Percentiles rank a stretch among this genome's conserved stretches.
Conservation (phyloP, 2,888 invertebrate species). For the Chelonus formosanus region DNA sequence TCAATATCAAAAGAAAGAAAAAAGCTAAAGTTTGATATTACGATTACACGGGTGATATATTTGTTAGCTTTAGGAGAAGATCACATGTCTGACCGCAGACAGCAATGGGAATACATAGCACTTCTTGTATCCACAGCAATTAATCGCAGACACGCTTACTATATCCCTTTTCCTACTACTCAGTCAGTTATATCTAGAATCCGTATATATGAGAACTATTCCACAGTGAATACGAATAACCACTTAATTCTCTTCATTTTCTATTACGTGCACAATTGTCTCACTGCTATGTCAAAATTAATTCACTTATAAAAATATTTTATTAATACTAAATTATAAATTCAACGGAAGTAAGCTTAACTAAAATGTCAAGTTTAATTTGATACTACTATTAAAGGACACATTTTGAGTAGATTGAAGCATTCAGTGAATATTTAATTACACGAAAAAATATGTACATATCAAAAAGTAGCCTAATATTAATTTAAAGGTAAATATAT, state of each 20-base stretch:
- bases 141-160: conserved; percentile 28
- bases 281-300: not conserved
- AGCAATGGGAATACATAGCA: conserved; percentile 23
- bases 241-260: conserved; percentile 40
- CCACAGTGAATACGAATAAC: conserved; percentile 23
- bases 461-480: not conserved
- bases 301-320: too few species aligned
- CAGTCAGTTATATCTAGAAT: conserved; percentile 5
- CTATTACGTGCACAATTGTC: conserved; percentile 3
- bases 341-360: too few species aligned
- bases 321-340: too few species aligned
- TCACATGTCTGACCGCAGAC: conserved; percentile 13
- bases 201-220: conserved; percentile 7
- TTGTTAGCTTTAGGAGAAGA: conserved; percentile 3
- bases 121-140: conserved; percentile 30
- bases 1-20: too few species aligned
- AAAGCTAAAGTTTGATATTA: not conserved
- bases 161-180: conserved; percentile 10
- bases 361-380: too few species aligned
- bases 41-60: conserved; percentile 1
- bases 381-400: too few species aligned
- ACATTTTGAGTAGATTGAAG: too few species aligned
- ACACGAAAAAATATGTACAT: not conserved
- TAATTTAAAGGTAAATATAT: conserved; percentile 4
- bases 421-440: not conserved